Percentiles rank a stretch among this genome's conserved stretches.
Evolutionary conservation across 2,797 vertebrate genomes (phyloP).

Genomic region (Tapirus indicus): DNA sequence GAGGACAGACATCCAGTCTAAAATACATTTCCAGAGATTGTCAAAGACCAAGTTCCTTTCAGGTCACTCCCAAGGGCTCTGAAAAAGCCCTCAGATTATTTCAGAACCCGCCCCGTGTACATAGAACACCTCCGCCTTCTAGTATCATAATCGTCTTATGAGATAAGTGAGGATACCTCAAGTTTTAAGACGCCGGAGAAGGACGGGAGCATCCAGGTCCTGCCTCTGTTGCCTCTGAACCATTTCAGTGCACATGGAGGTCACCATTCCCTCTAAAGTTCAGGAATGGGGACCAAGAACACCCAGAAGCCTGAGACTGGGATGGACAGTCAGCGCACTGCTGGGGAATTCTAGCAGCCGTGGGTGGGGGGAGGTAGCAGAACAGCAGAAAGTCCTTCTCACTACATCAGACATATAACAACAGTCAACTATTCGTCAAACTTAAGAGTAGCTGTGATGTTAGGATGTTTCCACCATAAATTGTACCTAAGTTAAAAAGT

Average conservation of each 20-base stretch:
- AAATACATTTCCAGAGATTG: background rate
- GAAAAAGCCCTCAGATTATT: background rate
- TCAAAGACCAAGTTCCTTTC: conserved; percentile 20
- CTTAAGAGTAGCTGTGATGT: background rate
- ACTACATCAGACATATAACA: background rate
- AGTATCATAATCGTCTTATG: background rate
- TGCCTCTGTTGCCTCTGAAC: background rate
- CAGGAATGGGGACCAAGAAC: background rate
- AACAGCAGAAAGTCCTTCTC: background rate
- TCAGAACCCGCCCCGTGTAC: background rate
- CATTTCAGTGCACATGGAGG: background rate
- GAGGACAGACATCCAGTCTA: background rate
- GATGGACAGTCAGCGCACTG: background rate
- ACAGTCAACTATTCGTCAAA: background rate
- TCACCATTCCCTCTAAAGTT: background rate
- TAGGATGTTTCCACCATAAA: background rate
- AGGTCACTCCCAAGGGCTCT: background rate
- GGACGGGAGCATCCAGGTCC: background rate
- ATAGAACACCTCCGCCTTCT: background rate
- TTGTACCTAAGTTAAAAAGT: background rate
- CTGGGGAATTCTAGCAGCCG: background rate
- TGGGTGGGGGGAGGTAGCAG: background rate
- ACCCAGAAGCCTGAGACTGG: background rate
- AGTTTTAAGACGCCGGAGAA: background rate
- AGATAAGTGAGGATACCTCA: background rate